A percentile compares a stretch with the other conserved stretches of the same genome.
Conservation (phyloP, 1,140 invertebrate species). For the Sesamia nonagrioides region DNA sequence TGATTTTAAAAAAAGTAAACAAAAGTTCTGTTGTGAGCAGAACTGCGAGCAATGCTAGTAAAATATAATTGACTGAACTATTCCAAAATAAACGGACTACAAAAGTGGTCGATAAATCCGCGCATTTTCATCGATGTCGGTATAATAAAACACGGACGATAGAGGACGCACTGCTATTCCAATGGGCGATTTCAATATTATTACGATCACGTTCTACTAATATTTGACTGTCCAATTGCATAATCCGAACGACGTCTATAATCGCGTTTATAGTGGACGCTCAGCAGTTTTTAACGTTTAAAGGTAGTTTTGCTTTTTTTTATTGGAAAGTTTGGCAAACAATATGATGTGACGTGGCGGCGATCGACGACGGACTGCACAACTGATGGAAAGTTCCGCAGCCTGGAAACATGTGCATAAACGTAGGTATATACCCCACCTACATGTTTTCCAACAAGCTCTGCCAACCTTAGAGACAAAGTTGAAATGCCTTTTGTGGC, state of each 20-base stretch:
- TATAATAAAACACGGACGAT: slow-evolving; percentile 40
- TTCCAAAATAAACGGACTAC: slow-evolving; percentile 1
- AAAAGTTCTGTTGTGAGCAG: too few species aligned
- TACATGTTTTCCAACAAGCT: neutral
- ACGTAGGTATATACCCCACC: too few species aligned
- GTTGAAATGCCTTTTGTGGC: slow-evolving; percentile 3
- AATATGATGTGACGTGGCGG: neutral
- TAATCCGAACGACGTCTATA: slow-evolving; percentile 57
- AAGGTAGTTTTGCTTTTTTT: neutral
- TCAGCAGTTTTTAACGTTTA: slow-evolving; percentile 30
- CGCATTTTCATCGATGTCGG: slow-evolving; percentile 34
- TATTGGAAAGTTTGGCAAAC: neutral
- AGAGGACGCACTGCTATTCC: slow-evolving; percentile 33
- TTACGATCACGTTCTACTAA: slow-evolving; percentile 68
- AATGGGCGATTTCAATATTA: slow-evolving; percentile 54
- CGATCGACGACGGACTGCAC: neutral
- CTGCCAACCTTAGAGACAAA: slow-evolving; percentile 15
- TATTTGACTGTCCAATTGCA: slow-evolving; percentile 63
- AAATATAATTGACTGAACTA: slow-evolving; percentile 2
- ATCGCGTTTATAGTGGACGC: slow-evolving; percentile 51
- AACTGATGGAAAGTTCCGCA: neutral
- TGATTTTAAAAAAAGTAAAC: neutral
- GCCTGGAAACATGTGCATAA: neutral
- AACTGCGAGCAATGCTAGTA: slow-evolving; percentile 6
- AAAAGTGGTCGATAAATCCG: slow-evolving; percentile 36